These are phyloP conservation scores for Maccullochella peelii DNA, from an alignment of 2,113 vertebrate species.

Conservation along the genomic window DNA sequence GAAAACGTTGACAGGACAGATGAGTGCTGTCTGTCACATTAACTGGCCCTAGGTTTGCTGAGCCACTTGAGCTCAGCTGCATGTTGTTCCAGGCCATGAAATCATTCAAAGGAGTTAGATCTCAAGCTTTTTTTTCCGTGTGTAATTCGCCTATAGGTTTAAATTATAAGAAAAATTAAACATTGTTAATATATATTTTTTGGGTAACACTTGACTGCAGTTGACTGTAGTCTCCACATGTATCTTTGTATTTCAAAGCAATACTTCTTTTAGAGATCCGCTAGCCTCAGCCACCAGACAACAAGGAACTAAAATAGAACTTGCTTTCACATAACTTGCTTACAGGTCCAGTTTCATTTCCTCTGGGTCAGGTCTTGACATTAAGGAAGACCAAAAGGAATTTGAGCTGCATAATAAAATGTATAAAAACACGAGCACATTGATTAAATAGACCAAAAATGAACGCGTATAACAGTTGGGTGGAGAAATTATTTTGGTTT, in stretches of 20 bases:
- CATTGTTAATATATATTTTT: neutral
- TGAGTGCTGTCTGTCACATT: constrained; percentile 17
- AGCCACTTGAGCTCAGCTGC: constrained; percentile 37
- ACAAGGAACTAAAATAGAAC: constrained; percentile 34
- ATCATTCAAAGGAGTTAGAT: neutral
- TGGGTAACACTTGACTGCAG: neutral
- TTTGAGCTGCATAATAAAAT: neutral
- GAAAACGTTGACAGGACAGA: neutral
- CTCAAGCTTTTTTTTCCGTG: neutral
- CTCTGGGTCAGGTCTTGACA: constrained; percentile 19
- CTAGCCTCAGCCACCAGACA: neutral
- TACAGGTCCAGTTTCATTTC: constrained; percentile 63
- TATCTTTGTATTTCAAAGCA: constrained; percentile 19
- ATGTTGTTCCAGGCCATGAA: constrained; percentile 9
- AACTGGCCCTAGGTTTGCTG: neutral
- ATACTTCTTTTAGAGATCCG: neutral
- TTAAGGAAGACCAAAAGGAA: neutral
- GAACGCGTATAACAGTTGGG: neutral
- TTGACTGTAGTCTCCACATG: neutral
- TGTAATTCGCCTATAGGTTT: neutral
- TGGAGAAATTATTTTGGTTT: neutral
- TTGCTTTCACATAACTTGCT: constrained; percentile 36
- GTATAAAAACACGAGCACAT: no score
- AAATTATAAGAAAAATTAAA: neutral
- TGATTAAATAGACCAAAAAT: neutral